Conservation (phyloP, 1,140 invertebrate species). For the Hesperophylax magnus region DNA sequence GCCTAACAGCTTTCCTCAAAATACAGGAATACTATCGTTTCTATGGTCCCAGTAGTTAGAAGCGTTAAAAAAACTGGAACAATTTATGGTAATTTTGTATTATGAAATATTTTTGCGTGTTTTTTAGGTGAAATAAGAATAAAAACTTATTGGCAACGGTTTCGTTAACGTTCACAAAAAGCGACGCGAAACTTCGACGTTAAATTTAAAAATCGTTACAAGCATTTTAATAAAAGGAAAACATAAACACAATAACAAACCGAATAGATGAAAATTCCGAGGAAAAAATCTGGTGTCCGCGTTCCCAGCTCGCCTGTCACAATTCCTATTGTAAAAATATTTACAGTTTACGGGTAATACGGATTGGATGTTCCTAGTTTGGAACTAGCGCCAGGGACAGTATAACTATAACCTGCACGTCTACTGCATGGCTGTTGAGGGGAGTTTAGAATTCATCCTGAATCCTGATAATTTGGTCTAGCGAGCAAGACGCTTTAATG, state of each 20-base stretch:
- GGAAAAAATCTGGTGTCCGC: conserved; percentile 7
- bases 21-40: too few relatives aligned
- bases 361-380: conserved; percentile 39
- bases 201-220: conserved; percentile 19
- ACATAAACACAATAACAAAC: conserved; percentile 23
- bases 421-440: background rate
- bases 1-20: too few relatives aligned
- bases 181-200: background rate
- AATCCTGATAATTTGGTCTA: background rate
- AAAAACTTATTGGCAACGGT: too few relatives aligned
- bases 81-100: too few relatives aligned
- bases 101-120: too few relatives aligned
- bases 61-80: too few relatives aligned
- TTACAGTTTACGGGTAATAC: conserved; percentile 34
- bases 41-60: too few relatives aligned
- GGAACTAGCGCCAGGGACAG: background rate
- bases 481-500: background rate
- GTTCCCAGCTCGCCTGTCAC: conserved; percentile 32
- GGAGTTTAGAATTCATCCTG: background rate
- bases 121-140: too few relatives aligned
- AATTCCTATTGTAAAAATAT: conserved; percentile 44
- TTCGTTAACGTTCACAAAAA: background rate
- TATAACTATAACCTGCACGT: background rate
- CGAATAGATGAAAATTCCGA: conserved; percentile 29
- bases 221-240: conserved; percentile 28